Conservation (phyloP, 2,113 vertebrate species). For the Otocyon megalotis region DNA sequence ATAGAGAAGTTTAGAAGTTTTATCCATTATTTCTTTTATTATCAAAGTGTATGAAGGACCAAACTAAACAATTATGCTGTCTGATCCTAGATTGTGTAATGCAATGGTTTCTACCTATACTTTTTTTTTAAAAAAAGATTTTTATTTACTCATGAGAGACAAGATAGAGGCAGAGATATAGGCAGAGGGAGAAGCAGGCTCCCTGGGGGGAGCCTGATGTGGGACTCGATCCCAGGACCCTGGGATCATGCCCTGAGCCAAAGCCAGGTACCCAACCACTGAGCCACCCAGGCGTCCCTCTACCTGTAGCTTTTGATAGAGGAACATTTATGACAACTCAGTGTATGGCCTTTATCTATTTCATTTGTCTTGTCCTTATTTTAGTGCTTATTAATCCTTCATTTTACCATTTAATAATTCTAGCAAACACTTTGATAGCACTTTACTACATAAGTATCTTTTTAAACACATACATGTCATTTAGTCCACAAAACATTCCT, state of each 20-base stretch:
- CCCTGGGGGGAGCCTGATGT: no score
- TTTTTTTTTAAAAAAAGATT: no score
- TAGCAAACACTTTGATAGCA: not conserved
- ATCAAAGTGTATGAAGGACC: not conserved
- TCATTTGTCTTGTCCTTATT: slow-evolving; percentile 1
- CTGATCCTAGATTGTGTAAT: not conserved
- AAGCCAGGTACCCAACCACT: no score
- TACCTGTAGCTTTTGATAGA: not conserved
- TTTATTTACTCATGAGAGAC: no score
- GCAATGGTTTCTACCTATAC: not conserved
- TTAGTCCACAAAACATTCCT: not conserved
- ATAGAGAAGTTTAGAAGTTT: not conserved
- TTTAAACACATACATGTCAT: not conserved
- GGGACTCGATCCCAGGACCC: no score
- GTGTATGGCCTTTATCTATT: not conserved
- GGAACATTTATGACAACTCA: not conserved
- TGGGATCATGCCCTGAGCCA: no score
- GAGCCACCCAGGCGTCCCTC: not conserved
- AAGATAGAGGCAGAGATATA: no score
- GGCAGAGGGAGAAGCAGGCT: no score
- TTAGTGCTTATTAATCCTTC: not conserved
- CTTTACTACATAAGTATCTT: not conserved
- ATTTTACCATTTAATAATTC: not conserved
- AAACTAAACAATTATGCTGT: not conserved
- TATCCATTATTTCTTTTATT: slow-evolving; percentile 25